These are phyloP conservation scores for Protophormia terraenovae DNA, from an alignment of 2,888 invertebrate genomes.

Conservation along the genomic window DNA sequence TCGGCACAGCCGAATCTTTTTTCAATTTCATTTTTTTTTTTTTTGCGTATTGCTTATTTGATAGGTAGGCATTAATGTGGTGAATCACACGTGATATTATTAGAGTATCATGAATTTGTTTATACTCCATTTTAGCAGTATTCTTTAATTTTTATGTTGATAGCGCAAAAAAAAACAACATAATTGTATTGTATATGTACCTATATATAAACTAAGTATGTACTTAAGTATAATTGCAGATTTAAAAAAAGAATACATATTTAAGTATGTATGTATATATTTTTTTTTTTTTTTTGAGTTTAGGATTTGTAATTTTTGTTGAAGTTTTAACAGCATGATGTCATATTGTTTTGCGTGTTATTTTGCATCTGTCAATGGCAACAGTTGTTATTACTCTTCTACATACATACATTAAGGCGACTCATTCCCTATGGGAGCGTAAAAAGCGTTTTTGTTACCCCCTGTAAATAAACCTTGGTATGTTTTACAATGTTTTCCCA, in stretches of 20 bases:
- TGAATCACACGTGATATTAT: conserved; percentile 48
- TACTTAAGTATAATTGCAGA: neutral
- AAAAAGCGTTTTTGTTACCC: no score
- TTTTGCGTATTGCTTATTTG: conserved; percentile 6
- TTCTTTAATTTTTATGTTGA: conserved; percentile 21
- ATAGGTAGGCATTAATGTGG: neutral
- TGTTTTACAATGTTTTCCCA: no score
- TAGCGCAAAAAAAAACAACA: conserved; percentile 11
- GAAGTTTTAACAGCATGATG: neutral
- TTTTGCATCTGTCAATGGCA: neutral
- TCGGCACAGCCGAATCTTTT: no score
- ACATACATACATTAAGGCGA: neutral
- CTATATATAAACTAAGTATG: neutral
- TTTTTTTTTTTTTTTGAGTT: neutral
- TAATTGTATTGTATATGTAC: no score
- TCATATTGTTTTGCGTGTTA: conserved; percentile 16
- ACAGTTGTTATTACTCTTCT: neutral
- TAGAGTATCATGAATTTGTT: conserved; percentile 17
- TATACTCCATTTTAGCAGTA: neutral
- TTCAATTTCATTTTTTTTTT: no score
- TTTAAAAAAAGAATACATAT: neutral
- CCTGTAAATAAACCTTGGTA: no score
- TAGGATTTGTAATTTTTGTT: neutral
- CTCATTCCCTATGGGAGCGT: no score
- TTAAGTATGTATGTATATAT: neutral